Base-by-base conservation (phyloP, 2,888 invertebrate genomes). In the Erebia ligea region DNA sequence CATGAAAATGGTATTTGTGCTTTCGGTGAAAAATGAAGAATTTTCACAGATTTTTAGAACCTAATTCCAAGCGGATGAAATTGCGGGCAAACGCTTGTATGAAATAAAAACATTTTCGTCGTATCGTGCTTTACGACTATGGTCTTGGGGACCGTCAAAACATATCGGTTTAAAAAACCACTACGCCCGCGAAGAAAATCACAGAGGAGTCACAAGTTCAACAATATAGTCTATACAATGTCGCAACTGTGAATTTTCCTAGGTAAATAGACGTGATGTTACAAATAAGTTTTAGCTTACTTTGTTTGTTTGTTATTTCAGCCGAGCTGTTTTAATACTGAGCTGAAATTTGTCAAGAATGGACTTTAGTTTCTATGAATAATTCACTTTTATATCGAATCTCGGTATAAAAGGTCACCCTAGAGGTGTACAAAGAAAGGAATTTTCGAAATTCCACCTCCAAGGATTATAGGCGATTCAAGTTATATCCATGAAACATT, bases 271-370 rank as follows among this genome's bases (percentile, higher is more conserved):
- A 64, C 64, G 64, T 64, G 64, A 34, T 13, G 5, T 40, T 34
- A 13, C 40, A 64, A 52, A 54, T 6, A 40, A 52, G 40, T 64
- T 52, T 54, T 17, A 40, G 54, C 34, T 64, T 54, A 64, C 34
- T 54, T 17, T n/a, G 1, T 52, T 54, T 64, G 64, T 64, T 64
- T 17, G 10, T 19, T 40, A 21, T 21, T 5, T 54, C 11, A 10
- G 21, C 34, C 0, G 34, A 34, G 34, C 5, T 34, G 34, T 45
- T 19, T 6, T 56, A 21, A 13, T 21, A 52, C 54, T 54, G 54
- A 54, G 54, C 19, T 54, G 54, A 17, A 13, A 57, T 57, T 21
- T 13, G 13, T 15, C 25, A 21, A 5, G 25, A 42, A 17, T 17
- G 9, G 40, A 59, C 58, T 13, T 13, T n/a, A 56, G 11, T 19